These are phyloP conservation scores for Enteromius fasciolatus DNA, from an alignment of 2,797 vertebrate species.

Conservation along the genomic window DNA sequence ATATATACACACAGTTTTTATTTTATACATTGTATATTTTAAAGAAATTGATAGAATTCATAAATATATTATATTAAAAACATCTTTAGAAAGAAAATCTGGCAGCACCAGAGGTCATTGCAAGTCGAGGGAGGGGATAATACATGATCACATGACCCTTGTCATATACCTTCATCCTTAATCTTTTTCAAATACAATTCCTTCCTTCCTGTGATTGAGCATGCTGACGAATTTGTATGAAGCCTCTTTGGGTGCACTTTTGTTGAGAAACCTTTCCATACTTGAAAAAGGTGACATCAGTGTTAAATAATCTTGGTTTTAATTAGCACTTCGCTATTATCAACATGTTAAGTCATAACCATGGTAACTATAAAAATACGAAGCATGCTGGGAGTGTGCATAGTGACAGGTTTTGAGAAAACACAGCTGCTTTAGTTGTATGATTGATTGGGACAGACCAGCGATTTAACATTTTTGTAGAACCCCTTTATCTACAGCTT, in stretches of 20 bases:
- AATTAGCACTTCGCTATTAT: not conserved
- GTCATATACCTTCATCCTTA: slow-evolving; percentile 31
- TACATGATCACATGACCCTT: slow-evolving; percentile 17
- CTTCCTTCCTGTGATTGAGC: slow-evolving; percentile 51
- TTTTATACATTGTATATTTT: not conserved
- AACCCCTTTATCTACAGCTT: slow-evolving; percentile 36
- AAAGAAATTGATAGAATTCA: not conserved
- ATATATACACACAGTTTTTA: not conserved
- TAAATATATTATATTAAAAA: not conserved
- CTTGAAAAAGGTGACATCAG: not conserved
- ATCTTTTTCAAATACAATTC: slow-evolving; percentile 61
- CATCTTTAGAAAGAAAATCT: too few relatives aligned
- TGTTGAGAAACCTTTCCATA: not conserved
- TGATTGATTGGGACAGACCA: slow-evolving; percentile 37
- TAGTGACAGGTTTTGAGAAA: slow-evolving; percentile 35
- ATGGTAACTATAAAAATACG: slow-evolving; percentile 2
- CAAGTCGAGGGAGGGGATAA: not conserved
- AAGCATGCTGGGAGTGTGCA: slow-evolving; percentile 25
- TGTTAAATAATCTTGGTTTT: not conserved
- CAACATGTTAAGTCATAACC: not conserved
- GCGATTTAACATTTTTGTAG: not conserved
- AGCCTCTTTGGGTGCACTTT: not conserved
- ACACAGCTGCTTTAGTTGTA: slow-evolving; percentile 52
- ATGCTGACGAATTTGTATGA: not conserved
- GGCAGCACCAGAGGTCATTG: not conserved